phyloP scores from a whole-genome alignment of 2,797 vertebrate genomes.

The Pangasius macronema region DNA sequence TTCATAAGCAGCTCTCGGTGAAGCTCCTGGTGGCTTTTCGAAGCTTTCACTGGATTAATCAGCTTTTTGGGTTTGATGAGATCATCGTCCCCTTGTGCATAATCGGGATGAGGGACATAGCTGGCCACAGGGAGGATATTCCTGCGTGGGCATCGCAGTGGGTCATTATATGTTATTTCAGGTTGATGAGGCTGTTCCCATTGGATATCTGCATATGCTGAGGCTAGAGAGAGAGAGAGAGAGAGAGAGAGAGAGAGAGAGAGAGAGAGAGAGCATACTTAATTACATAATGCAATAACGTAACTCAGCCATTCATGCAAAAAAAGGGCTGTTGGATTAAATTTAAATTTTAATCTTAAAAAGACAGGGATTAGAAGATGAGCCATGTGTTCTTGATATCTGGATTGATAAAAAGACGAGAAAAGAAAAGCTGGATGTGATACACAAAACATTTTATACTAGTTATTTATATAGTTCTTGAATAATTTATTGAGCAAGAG shows the following conservation, averaged over 20 bases:
- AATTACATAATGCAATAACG: background rate
- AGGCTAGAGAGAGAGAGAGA: constrained; percentile 70
- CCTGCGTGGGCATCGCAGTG: constrained; percentile 51
- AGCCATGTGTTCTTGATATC: background rate
- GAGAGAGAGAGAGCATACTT: background rate
- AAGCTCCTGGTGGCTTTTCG: constrained; percentile 92
- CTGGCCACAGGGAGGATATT: constrained; percentile 67
- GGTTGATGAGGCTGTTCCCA: constrained; percentile 67
- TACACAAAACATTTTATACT: background rate
- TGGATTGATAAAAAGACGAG: background rate
- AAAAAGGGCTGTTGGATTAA: background rate
- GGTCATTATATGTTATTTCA: constrained; percentile 49
- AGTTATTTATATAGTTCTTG: background rate
- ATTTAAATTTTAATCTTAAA: background rate
- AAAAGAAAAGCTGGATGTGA: background rate
- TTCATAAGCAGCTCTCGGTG: constrained; percentile 93
- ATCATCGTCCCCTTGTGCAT: constrained; percentile 82
- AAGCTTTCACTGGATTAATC: constrained; percentile 91
- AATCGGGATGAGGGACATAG: constrained; percentile 82
- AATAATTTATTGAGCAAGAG: background rate
- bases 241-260: constrained; percentile 22
- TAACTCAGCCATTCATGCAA: background rate
- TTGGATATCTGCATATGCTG: constrained; percentile 86
- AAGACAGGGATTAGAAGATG: background rate
- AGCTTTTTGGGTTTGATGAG: constrained; percentile 97